phyloP scores from a whole-genome alignment of 2,113 vertebrate species.

The Lontra canadensis region DNA sequence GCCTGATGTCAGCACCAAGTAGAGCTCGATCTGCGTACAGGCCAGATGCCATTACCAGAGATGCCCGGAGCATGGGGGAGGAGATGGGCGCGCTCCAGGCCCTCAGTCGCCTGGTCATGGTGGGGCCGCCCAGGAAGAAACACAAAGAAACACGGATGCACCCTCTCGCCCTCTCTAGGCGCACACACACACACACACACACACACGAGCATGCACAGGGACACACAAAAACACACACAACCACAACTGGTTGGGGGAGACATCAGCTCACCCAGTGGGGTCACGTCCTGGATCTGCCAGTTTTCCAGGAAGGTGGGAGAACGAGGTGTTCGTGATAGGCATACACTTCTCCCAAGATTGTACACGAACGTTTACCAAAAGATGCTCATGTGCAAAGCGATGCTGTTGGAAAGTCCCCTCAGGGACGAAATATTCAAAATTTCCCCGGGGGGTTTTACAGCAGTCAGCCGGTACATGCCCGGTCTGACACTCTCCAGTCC shows the following conservation, averaged over 20 bases:
- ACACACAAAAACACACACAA: accelerated
- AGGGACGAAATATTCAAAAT: neutral
- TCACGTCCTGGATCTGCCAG: neutral
- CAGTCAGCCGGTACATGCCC: neutral
- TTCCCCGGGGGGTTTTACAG: neutral
- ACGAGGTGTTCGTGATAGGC: neutral
- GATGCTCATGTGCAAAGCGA: neutral
- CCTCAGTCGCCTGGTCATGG: neutral
- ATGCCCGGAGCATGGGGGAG: neutral
- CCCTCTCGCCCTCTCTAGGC: too few species aligned
- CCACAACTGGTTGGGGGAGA: accelerated
- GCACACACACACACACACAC: accelerated
- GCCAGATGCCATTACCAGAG: conserved; percentile 55
- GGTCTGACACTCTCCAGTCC: neutral
- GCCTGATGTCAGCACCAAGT: conserved; percentile 63
- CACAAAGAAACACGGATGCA: neutral
- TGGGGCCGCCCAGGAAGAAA: neutral
- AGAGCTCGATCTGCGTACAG: neutral
- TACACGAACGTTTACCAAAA: neutral
- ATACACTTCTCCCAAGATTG: neutral
- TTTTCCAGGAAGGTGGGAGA: neutral
- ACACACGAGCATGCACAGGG: neutral
- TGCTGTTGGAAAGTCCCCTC: neutral
- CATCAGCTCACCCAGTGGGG: neutral
- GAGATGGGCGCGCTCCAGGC: neutral